Conservation (phyloP, 2,888 invertebrate species). For the Taphrorychus bicolor region DNA sequence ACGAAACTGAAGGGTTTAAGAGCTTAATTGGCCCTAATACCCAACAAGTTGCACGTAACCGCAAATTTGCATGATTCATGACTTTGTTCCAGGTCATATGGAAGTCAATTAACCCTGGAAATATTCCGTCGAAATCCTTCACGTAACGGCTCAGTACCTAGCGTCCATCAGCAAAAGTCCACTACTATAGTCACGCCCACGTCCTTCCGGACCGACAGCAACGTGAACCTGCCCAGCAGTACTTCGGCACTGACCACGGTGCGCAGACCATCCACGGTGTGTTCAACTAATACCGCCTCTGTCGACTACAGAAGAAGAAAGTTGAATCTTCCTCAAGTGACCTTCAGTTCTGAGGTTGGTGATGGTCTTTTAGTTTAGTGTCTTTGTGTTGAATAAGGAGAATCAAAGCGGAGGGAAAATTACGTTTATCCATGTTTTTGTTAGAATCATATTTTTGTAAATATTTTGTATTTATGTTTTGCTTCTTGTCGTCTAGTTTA, state of each 20-base stretch:
- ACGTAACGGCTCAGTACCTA: slow-evolving; percentile 58
- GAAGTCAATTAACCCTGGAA: slow-evolving; percentile 73
- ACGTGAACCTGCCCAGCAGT: slow-evolving; percentile 46
- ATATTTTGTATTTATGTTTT: too few relatives aligned
- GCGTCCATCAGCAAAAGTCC: slow-evolving; percentile 45
- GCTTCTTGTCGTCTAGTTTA: too few relatives aligned
- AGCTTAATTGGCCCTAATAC: neutral
- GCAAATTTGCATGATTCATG: slow-evolving; percentile 7
- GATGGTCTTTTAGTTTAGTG: slow-evolving; percentile 80
- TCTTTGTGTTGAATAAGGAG: neutral
- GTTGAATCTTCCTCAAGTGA: slow-evolving; percentile 80
- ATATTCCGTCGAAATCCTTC: slow-evolving; percentile 70
- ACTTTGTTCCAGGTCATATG: slow-evolving; percentile 68
- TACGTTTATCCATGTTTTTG: too few relatives aligned
- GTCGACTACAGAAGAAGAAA: slow-evolving; percentile 65
- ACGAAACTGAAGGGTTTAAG: too few relatives aligned
- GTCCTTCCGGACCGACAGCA: slow-evolving; percentile 53
- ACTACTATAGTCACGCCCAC: slow-evolving; percentile 46
- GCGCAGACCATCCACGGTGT: slow-evolving; percentile 72
- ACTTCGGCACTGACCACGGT: slow-evolving; percentile 43
- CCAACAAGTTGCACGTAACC: neutral
- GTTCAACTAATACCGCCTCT: slow-evolving; percentile 69
- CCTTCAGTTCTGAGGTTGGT: slow-evolving; percentile 92
- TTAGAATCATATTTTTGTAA: too few relatives aligned
- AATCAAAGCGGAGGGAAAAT: too few relatives aligned